Evolutionary conservation across 2,113 vertebrate genomes (phyloP).

Genomic region (Protomyctophum bolini): DNA sequence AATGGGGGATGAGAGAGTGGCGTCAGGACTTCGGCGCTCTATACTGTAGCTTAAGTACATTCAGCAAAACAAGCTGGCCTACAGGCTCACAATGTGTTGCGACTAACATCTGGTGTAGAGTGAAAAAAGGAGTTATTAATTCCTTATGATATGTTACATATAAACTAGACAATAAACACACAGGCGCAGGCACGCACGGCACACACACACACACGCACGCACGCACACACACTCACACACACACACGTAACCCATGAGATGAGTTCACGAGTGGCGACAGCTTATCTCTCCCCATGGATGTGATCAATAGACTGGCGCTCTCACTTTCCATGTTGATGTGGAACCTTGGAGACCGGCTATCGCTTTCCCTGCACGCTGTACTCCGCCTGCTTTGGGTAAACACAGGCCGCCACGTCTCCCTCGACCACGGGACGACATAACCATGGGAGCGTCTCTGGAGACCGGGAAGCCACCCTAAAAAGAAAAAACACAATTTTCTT

Average conservation of each 20-base stretch:
- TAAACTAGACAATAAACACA: no score
- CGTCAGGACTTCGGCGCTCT: no score
- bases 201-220: not conserved
- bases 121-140: no score
- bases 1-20: no score
- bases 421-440: not conserved
- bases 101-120: no score
- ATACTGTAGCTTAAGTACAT: no score
- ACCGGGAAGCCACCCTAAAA: no score
- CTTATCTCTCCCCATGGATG: constrained; percentile 72
- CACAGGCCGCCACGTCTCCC: constrained; percentile 15
- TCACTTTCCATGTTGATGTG: constrained; percentile 56
- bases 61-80: no score
- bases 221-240: not conserved
- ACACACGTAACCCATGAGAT: constrained; percentile 48
- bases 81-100: no score
- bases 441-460: not conserved
- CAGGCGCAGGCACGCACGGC: not conserved
- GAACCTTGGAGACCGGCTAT: constrained; percentile 52
- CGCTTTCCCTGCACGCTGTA: constrained; percentile 32
- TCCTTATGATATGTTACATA: no score
- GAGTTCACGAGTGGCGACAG: constrained; percentile 72
- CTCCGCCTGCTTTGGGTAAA: constrained; percentile 60
- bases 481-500: no score
- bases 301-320: constrained; percentile 74